Conservation (phyloP, 2,888 invertebrate species). For the Suillia variegata region DNA sequence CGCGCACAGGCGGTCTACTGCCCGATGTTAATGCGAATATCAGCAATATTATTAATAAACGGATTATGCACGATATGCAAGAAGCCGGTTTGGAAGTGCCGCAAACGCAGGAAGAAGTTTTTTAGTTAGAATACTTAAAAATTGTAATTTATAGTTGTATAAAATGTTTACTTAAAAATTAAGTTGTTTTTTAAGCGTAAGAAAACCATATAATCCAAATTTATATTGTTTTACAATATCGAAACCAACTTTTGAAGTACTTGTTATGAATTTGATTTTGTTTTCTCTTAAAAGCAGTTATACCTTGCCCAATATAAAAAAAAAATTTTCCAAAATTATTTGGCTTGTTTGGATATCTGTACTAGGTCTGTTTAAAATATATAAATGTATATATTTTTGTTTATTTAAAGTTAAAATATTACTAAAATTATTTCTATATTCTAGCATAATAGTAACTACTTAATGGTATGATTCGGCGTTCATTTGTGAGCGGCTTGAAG, state of each 20-base stretch:
- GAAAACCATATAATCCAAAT: no score
- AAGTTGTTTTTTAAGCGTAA: neutral
- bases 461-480: slow-evolving; percentile 39
- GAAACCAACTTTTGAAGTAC: no score
- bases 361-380: no score
- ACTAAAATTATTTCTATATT: neutral
- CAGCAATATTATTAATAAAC: slow-evolving; percentile 64
- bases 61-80: slow-evolving; percentile 53
- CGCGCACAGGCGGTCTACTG: slow-evolving; percentile 68
- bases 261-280: no score
- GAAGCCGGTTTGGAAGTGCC: slow-evolving; percentile 36
- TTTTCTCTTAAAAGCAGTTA: no score
- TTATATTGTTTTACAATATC: no score
- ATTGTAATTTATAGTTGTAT: no score
- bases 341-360: no score
- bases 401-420: no score
- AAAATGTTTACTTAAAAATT: neutral
- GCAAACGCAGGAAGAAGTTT: slow-evolving; percentile 40
- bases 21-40: slow-evolving; percentile 86
- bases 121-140: slow-evolving; percentile 14
- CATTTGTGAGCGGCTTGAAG: slow-evolving; percentile 54
- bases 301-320: no score
- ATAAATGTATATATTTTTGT: no score
- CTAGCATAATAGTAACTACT: slow-evolving; percentile 42
- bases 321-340: no score